phyloP scores from a whole-genome alignment of 1,140 invertebrate species.

The Drosophila sturtevanti region DNA sequence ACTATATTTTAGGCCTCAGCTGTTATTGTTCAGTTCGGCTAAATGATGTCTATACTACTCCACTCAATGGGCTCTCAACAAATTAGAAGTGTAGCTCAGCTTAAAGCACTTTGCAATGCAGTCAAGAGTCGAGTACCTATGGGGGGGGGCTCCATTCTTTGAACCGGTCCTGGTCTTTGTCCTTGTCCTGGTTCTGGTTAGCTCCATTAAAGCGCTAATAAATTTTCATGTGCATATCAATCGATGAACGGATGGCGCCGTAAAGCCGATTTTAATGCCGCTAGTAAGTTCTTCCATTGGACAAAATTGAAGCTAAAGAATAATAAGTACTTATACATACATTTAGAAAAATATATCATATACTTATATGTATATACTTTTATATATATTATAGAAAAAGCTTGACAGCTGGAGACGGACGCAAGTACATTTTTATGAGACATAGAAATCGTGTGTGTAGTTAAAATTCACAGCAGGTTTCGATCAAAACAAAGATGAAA shows the following conservation, averaged over 20 bases:
- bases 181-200: background rate
- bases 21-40: constrained; percentile 15
- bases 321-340: background rate
- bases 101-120: constrained; percentile 38
- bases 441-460: too few species aligned
- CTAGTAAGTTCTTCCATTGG: constrained; percentile 14
- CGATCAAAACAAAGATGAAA: too few species aligned
- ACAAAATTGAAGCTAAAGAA: background rate
- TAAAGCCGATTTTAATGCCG: constrained; percentile 57
- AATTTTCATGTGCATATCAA: constrained; percentile 59
- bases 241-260: constrained; percentile 45
- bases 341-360: background rate
- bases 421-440: too few species aligned
- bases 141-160: constrained; percentile 16
- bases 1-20: background rate
- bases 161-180: background rate
- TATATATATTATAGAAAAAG: too few species aligned
- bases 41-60: constrained; percentile 11
- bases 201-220: constrained; percentile 60
- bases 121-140: constrained; percentile 24
- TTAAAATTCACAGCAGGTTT: too few species aligned
- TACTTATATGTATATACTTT: too few species aligned
- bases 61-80: constrained; percentile 35
- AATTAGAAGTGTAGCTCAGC: constrained; percentile 38
- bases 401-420: too few species aligned